A percentile compares a stretch with the other conserved stretches of the same genome.
These are phyloP conservation scores for Acridotheres tristis DNA, from an alignment of 2,797 vertebrate species.

Conservation along the genomic window DNA sequence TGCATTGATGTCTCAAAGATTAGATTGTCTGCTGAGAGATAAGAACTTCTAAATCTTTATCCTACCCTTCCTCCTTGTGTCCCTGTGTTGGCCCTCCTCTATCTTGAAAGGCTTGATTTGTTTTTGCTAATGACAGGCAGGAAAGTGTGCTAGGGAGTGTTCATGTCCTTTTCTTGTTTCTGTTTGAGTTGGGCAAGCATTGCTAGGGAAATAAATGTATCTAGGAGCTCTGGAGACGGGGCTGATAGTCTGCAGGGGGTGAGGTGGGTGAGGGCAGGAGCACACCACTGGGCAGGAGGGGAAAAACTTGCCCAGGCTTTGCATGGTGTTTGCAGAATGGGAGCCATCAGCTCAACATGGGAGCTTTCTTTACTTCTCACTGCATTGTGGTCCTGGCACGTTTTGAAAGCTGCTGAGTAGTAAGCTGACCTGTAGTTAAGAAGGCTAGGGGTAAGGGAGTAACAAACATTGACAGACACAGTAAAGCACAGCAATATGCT, in stretches of 20 bases:
- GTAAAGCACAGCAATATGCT: not conserved
- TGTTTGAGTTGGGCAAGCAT: not conserved
- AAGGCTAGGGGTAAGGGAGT: not conserved
- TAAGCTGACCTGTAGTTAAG: not conserved
- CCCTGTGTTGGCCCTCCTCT: rapidly evolving
- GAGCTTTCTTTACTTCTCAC: not conserved
- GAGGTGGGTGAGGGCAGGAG: rapidly evolving
- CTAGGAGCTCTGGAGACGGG: not conserved
- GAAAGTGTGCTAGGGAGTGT: not conserved
- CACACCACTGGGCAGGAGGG: rapidly evolving
- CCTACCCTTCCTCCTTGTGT: not conserved
- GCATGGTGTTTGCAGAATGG: not conserved
- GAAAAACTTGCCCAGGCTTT: not conserved
- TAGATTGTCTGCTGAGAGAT: not conserved
- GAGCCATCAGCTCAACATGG: not conserved
- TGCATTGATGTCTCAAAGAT: not conserved
- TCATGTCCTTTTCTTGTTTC: not conserved
- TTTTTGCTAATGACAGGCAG: not conserved
- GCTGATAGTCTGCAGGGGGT: not conserved
- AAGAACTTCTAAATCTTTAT: not conserved
- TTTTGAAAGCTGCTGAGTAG: constrained; percentile 22
- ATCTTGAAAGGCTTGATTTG: not conserved
- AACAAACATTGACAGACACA: not conserved
- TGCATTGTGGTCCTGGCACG: not conserved
- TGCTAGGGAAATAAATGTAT: not conserved